Evolutionary conservation across 2,113 vertebrate species (phyloP).

Genomic region (Cheirogaleus medius): DNA sequence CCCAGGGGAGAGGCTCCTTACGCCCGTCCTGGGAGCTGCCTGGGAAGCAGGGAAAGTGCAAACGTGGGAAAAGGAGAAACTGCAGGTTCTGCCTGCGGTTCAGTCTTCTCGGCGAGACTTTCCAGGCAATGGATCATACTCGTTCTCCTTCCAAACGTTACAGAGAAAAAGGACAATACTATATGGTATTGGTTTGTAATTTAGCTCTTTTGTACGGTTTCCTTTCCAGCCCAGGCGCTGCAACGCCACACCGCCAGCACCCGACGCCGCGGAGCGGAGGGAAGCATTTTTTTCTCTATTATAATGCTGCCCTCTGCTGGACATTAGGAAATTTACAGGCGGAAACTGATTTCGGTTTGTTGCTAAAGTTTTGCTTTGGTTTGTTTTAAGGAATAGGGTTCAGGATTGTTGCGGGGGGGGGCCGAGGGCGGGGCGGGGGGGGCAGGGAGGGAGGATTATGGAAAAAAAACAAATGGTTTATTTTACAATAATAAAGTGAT

Average conservation of each 20-base stretch:
- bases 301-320: slow-evolving; percentile 60
- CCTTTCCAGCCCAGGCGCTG: background rate
- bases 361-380: background rate
- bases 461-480: background rate
- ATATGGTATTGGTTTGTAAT: background rate
- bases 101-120: background rate
- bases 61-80: background rate
- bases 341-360: background rate
- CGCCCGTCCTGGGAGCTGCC: background rate
- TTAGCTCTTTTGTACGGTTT: background rate
- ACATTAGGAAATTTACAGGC: background rate
- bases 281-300: background rate
- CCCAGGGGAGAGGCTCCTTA: too few species aligned
- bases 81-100: background rate
- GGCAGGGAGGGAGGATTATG: background rate
- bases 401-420: background rate
- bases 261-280: rapidly evolving
- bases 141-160: background rate
- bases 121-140: too few species aligned
- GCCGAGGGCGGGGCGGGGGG: too few species aligned
- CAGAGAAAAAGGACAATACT: background rate
- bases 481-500: background rate
- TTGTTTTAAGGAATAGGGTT: background rate
- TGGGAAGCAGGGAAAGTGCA: background rate
- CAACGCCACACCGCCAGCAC: rapidly evolving